Evolutionary conservation across 2,888 invertebrate genomes (phyloP), one percentile per base, ranked within the genome.

Genomic region (Drosophila algonquin): DNA sequence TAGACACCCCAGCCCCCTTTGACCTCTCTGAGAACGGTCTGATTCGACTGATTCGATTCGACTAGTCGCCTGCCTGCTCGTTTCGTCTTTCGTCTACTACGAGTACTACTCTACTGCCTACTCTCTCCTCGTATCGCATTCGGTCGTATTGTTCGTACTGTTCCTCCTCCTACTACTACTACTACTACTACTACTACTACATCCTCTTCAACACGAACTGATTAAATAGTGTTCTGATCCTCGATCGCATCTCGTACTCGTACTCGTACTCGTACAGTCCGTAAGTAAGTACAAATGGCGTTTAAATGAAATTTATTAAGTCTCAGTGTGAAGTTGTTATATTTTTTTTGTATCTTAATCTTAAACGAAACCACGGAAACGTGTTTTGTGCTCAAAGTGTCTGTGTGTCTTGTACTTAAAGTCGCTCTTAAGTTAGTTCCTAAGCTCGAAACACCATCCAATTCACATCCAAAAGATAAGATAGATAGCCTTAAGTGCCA

Each of bases 201-300:
- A 30, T 30, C 30, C 30, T 30, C 30, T 30, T 30, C 30, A 30
- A 30, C 30, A 30, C 30, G 30, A 30, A 30, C 30, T 30, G 30
- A 30, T 30, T 76, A 63, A 46, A 69, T 70, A 73, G 61, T 59
- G 75, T 63, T 55, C 63, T 63, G 64, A 73, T 67, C 76, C 40
- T n/a, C 40, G 40, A 40, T 40, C 40, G 40, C 40, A 40, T n/a
- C 40, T 40, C 40, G 35, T 35, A 35, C 35, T 73, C 75, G 62
- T 87, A 63, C 40, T 40, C 40, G 35, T 35, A 35, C 35, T 73
- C 75, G 62, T 87, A 63, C 72, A 64, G 73, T 72, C 73, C n/a
- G 40, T 40, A 40, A 40, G 92, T 92, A 92, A 92, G 92, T 92
- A 92, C 92, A 91, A 92, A 91, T 92, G 92, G 90, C 90, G 89